A percentile compares a stretch with the other conserved stretches of the same genome.
phyloP scores from a whole-genome alignment of 2,113 vertebrate genomes.

The Etheostoma spectabile region DNA sequence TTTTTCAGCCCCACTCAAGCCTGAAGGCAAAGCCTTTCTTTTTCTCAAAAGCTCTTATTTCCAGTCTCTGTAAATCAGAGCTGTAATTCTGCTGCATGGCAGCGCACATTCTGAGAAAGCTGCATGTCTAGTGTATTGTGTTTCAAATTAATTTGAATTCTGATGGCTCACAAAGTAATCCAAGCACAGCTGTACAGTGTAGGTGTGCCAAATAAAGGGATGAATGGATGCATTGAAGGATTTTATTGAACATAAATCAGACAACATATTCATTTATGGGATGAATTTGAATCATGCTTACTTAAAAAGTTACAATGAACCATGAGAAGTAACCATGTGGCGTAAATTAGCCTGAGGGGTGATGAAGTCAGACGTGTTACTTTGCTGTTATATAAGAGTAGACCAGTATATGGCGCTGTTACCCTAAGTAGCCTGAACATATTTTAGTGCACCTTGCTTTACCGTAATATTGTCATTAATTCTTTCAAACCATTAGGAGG shows the following conservation, averaged over 20 bases:
- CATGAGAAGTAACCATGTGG: constrained; percentile 52
- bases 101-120: constrained; percentile 46
- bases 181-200: constrained; percentile 37
- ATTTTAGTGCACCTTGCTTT: constrained; percentile 31
- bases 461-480: constrained; percentile 43
- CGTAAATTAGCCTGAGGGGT: constrained; percentile 24
- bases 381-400: neutral
- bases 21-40: constrained; percentile 57
- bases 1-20: constrained; percentile 63
- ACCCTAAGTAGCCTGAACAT: neutral
- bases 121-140: constrained; percentile 47
- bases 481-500: neutral
- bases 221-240: constrained; percentile 34
- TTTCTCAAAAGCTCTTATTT: constrained; percentile 45
- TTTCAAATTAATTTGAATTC: constrained; percentile 64
- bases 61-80: constrained; percentile 36
- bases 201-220: constrained; percentile 14
- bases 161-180: constrained; percentile 52
- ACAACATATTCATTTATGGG: constrained; percentile 13
- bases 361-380: constrained; percentile 5
- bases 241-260: constrained; percentile 36
- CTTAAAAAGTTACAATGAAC: constrained; percentile 53
- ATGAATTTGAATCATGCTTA: constrained; percentile 36
- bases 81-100: constrained; percentile 47
- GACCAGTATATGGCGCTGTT: constrained; percentile 61